phyloP scores from a whole-genome alignment of 2,888 invertebrate genomes.

The Alviniconcha strummeri region DNA sequence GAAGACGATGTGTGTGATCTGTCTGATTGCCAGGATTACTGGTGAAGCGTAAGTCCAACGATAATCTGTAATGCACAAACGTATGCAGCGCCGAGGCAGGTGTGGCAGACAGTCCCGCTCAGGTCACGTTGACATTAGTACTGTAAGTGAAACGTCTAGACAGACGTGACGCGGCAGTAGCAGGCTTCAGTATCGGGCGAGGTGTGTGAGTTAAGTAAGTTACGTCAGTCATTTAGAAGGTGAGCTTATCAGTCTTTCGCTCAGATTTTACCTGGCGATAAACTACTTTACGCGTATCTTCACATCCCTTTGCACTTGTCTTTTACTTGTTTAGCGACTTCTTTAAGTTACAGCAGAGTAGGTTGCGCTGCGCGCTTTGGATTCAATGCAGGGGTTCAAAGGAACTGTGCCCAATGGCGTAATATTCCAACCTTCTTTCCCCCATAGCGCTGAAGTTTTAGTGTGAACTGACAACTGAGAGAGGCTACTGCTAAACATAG shows the following conservation, averaged over 20 bases:
- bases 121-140: conserved; percentile 32
- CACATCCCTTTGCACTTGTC: not conserved
- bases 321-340: not conserved
- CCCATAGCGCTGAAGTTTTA: conserved; percentile 8
- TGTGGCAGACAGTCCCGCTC: conserved; percentile 24
- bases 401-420: conserved; percentile 33
- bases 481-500: conserved; percentile 34
- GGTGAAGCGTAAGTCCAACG: not conserved
- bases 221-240: not conserved
- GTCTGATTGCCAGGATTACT: not conserved
- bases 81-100: conserved; percentile 13
- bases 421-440: conserved; percentile 35
- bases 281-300: not conserved
- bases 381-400: conserved; percentile 4
- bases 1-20: not conserved
- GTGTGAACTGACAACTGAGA: conserved; percentile 35
- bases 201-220: not conserved
- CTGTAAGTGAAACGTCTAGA: conserved; percentile 18
- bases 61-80: not conserved
- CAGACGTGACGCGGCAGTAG: conserved; percentile 30
- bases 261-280: not conserved
- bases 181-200: not conserved
- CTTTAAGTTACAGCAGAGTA: not conserved
- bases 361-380: not conserved
- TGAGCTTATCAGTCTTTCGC: not conserved